Conservation (phyloP, 2,888 invertebrate species). For the Yponomeuta plumbellus region DNA sequence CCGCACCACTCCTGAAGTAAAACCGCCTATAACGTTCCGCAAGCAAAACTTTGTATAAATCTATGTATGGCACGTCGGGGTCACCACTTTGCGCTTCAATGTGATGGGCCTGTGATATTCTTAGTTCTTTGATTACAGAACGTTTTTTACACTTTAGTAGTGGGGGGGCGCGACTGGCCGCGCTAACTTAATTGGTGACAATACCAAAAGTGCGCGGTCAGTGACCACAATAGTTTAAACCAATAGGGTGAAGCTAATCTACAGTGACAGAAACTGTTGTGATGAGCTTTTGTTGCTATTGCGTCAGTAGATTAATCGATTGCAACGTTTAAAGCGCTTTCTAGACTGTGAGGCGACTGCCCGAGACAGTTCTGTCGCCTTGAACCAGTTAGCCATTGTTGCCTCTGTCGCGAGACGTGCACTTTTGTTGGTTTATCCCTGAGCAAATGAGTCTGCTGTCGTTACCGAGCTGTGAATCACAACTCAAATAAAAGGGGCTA, state of each 20-base stretch:
- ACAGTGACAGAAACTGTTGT: not conserved
- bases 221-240: not conserved
- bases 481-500: not conserved
- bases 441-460: not conserved
- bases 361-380: conserved; percentile 40
- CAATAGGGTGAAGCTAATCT: not conserved
- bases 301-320: not conserved
- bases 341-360: conserved; percentile 20
- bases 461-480: not conserved
- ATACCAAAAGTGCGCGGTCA: too few species aligned
- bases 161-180: too few species aligned
- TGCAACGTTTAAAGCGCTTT: not conserved
- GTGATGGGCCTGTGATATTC: too few species aligned
- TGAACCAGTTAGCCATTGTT: conserved; percentile 55
- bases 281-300: not conserved
- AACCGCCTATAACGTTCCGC: too few species aligned
- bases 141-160: too few species aligned
- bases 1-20: too few species aligned
- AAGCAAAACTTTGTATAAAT: too few species aligned
- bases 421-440: not conserved
- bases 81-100: too few species aligned
- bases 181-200: too few species aligned
- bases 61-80: too few species aligned
- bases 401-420: not conserved
- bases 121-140: too few species aligned